Evolutionary conservation across 2,113 vertebrate genomes (phyloP), one percentile per base, ranked within the genome.

Genomic region (Formicarius rufipectus): DNA sequence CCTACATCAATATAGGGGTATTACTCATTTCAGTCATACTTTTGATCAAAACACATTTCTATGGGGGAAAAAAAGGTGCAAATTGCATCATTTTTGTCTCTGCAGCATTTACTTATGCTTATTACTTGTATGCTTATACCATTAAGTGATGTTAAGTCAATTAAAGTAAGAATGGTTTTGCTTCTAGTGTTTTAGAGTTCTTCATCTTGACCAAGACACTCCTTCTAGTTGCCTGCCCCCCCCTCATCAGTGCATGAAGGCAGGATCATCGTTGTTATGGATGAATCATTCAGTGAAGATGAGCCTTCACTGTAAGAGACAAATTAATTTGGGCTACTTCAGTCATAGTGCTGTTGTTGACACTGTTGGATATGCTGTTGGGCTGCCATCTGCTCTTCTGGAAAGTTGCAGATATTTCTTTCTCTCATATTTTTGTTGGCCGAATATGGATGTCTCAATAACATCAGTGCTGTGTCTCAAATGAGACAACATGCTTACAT

Each of bases 301-400:
- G 18, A 79, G 23, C 9, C 12, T 60, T 89, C 49, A 56, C 2
- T n/a, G 8, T 16, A 21, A 83, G 35, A 68, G 2, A 14, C 4
- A 88, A 47, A 79, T 72, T 55, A 44, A 33, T 68, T 72, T 76
- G 39, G 3, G 4, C 14, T 79, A 10, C 19, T 76, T 80, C 71
- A 79, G 30, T 14, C 12, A 17, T 16, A 79, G 33, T 23, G 23
- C 17, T 50, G 6, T 35, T 85, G 17, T 27, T 68, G 67, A 28
- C 4, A 40, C 3, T 47, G 8, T 81, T 1, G 0, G 14, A 9
- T 47, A 52, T 31, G 7, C 6, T 62, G 0, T 18, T 79, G 56
- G 10, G 31, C 11, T 90, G 35, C 16, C 39, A 60, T 66, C 31
- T 90, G 14, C 25, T 88, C 9, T 64, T 69, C n/a, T 40, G 45